Evolutionary conservation across 2,888 invertebrate genomes (phyloP), one percentile per base, ranked within the genome.

Genomic region (Cheilosia soror): DNA sequence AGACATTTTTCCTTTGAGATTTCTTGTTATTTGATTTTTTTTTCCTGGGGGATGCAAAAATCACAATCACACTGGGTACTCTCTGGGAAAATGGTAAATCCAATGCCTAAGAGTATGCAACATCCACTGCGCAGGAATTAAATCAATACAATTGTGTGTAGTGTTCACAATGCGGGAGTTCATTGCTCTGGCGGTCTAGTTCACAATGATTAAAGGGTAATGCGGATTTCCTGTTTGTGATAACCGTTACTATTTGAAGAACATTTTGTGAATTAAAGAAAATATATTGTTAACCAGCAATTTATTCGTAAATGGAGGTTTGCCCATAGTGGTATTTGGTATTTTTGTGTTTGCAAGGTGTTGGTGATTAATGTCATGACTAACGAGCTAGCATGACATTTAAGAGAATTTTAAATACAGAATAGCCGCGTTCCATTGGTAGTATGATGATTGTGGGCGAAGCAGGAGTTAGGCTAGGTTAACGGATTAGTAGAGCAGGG

Each of bases 91-190:
- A 66, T 15, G 7, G 13, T 76, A 57, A 47, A 62, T 47, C 5
- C 29, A 40, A 11, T 68, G 65, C 60, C 57, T 40, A 57, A 65
- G 66, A 62, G 62, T 81, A 63, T 80, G 80, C 79, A 75, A 79
- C 85, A 80, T 85, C 76, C 85, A 85, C 57, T 85, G 85, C 85
- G 85, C 85, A 85, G 81, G 76, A 81, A 76, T 77, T 11, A 20
- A 72, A 72, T 81, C 81, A 7, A 85, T 80, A 29, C 29, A 49
- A 27, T 47, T n/a, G 4, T 27, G 4, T 27, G 31, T 27, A 1
- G 2, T 42, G 11, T 60, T 84, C 76, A 84, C 84, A 49, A 49
- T 80, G 5, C 5, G 9, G 5, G 37, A 33, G 29, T 75, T 75
- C 51, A 62, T 20, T 51, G 29, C n/a, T 51, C 51, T 55, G 6